Percentiles rank a stretch among this genome's conserved stretches.
phyloP scores from a whole-genome alignment of 2,888 invertebrate species.

The Druceiella hillmani region DNA sequence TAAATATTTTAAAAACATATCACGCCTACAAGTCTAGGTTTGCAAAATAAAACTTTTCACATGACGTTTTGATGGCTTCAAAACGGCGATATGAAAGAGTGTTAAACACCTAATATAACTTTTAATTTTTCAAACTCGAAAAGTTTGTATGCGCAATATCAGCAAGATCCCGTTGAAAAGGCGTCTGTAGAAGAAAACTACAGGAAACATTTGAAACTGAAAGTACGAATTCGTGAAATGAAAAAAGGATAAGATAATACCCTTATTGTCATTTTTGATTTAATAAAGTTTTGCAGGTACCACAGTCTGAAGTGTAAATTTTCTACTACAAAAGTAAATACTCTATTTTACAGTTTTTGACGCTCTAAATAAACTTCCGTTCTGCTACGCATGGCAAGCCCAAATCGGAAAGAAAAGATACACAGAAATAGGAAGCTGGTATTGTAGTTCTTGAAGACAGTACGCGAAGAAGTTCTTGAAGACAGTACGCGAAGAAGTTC shows the following conservation, averaged over 20 bases:
- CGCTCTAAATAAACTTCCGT: slow-evolving; percentile 13
- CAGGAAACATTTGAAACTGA: slow-evolving; percentile 20
- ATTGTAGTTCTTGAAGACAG: slow-evolving; percentile 12
- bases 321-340: no score
- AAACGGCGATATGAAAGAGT: slow-evolving; percentile 20
- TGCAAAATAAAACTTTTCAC: slow-evolving; percentile 9
- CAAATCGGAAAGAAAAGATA: slow-evolving; percentile 20
- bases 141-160: slow-evolving; percentile 14
- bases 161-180: slow-evolving; percentile 16
- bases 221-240: slow-evolving; percentile 21
- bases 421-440: slow-evolving; percentile 21
- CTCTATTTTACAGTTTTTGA: slow-evolving; percentile 23
- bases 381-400: slow-evolving; percentile 23
- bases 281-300: slow-evolving; percentile 24
- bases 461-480: no score
- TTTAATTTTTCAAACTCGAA: slow-evolving; percentile 25
- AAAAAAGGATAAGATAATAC: slow-evolving; percentile 22
- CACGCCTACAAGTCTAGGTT: slow-evolving; percentile 16
- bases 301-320: slow-evolving; percentile 24
- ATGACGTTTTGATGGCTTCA: slow-evolving; percentile 12
- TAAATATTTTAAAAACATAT: slow-evolving; percentile 23
- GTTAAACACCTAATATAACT: slow-evolving; percentile 26
- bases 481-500: no score
- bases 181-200: slow-evolving; percentile 15
- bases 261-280: slow-evolving; percentile 23